Evolutionary conservation across 2,797 vertebrate genomes (phyloP), one percentile per base, ranked within the genome.

Genomic region (Oreochromis grahami): DNA sequence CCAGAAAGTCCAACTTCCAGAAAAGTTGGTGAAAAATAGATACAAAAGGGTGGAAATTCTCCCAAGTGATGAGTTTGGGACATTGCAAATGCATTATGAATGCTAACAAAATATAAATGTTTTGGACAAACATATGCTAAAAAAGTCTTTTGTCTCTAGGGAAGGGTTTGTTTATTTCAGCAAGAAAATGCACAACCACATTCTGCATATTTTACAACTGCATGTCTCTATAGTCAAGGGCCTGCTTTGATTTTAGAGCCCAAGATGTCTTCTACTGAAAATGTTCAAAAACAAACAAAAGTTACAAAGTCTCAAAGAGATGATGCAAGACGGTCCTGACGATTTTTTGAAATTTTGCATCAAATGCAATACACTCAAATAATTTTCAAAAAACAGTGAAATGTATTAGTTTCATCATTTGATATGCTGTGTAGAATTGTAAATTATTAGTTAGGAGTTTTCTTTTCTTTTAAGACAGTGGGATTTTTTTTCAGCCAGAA

Each of bases 401-500:
- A 65, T 38, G 1, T 13, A 21, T 65, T 13, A 38, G 21, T 41
- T 65, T 65, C 34, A 65, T 38, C 19, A 41, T 65, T 21, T 13
- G 11, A 14, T 65, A 38, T 65, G 60, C 8, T 38, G 19, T 65
- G 34, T 65, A 13, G 1, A 65, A 65, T 41, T 41, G 11, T 38
- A 24, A 60, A n/a, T 60, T 38, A 65, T 63, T 36, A n/a, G 32
- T 36, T 63, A 19, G 56, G 11, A 65, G 34, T 65, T 65, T 63
- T 7, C 5, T 13, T 41, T 38, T 38, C 56, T 34, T 60, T 60
- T 34, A 34, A 60, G 29, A 34, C 56, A 58, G 15, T 34, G 29
- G 26, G 8, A 0, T 0, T 4, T 2, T 26, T 9, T 58, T 58
- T 19, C 56, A 60, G 56, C 29, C 29, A 60, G 56, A 19, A 34